These are phyloP conservation scores for Corapipo altera DNA, from an alignment of 2,113 vertebrate genomes.

Conservation along the genomic window DNA sequence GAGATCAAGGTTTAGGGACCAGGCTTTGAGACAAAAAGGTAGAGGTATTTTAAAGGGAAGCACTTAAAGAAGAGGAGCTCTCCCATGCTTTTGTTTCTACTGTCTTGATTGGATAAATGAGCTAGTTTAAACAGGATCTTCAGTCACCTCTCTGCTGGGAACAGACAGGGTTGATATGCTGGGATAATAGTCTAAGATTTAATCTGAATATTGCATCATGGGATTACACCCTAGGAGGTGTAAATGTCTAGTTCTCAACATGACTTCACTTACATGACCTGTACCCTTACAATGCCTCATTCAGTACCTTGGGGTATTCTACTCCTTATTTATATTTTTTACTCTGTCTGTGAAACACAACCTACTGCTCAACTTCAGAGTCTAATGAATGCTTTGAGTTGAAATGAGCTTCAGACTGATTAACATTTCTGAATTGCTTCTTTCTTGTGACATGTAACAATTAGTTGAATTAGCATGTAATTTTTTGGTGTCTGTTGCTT, in stretches of 20 bases:
- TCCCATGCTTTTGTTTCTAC: neutral
- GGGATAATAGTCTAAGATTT: conserved; percentile 7
- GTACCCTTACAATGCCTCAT: neutral
- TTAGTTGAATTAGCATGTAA: neutral
- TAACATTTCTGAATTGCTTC: neutral
- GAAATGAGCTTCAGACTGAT: neutral
- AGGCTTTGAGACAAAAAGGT: neutral
- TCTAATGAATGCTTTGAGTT: neutral
- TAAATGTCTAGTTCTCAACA: neutral
- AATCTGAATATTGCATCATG: conserved; percentile 4
- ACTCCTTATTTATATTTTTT: neutral
- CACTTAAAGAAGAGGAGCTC: neutral
- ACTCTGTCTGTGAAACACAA: neutral
- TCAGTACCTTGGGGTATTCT: neutral
- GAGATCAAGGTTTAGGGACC: neutral
- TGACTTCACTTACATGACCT: neutral
- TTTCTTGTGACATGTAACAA: neutral
- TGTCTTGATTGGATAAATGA: conserved; percentile 36
- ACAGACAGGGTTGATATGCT: neutral
- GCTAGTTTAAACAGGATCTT: conserved; percentile 44
- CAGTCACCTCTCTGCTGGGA: neutral
- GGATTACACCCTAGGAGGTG: neutral
- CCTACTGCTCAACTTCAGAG: neutral
- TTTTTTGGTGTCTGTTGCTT: neutral
- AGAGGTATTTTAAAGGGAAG: neutral